Base-by-base conservation (phyloP, 1,140 invertebrate species). In the Tetramorium alpestre region DNA sequence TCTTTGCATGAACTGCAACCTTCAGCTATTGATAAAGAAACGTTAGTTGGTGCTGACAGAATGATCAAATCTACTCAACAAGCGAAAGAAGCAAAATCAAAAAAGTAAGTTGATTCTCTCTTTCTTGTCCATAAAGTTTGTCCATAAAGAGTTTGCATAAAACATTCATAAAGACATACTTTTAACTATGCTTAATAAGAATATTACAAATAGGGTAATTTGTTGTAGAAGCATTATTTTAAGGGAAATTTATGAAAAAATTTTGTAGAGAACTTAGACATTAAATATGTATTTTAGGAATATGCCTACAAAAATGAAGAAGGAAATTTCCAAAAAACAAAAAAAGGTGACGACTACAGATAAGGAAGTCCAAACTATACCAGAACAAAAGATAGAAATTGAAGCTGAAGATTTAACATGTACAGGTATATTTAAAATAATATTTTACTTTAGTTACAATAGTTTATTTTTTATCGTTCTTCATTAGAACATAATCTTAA, bases 1-100 rank as follows among this genome's bases (percentile, higher is more conserved):
- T 96, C 96, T 64, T 95, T 97, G 25, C 97, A 96, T 94, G 96
- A 95, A 77, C 91, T 97, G 70, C 97, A 97, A 93, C 96, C 95
- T 84, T 94, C 96, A 60, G 96, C 96, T 69, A 95, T 93, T 16
- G 96, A 97, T 88, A 96, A 96, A 90, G 97, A 97, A 94, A 97
- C 97, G 92, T 95, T 97, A 87, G 96, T 96, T 91, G 96, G 96
- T 90, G 94, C 87, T 86, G 94, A 94, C 62, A 93, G 95, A 76
- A 90, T 87, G 16, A 77, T 94, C 2, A 93, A 93, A 77, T 93
- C 93, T 51, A 87, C 90, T 25, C 49, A 86, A 80, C 87, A 44
- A 72, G 25, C 22, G 91, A 95, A 90, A 90, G 82, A 28, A 58
- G 16, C 60, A 84, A 82, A 82, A 72, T 7, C 90, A 72, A 93